Evolutionary conservation across 2,113 vertebrate species (phyloP).

Genomic region (Nothoprocta pentlandii): DNA sequence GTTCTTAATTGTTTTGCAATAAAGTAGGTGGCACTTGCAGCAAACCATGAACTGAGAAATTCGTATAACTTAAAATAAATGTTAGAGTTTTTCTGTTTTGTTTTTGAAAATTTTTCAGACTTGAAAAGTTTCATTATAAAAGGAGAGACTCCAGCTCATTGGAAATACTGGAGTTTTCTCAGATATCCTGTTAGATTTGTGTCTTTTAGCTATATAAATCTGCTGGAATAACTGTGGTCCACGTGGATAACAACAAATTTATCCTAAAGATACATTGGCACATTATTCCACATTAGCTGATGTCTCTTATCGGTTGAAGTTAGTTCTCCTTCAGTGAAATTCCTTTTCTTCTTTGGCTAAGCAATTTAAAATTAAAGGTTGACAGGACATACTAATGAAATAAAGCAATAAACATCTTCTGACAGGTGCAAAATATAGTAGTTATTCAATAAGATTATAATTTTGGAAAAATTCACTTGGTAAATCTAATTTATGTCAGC

Average conservation of each 20-base stretch:
- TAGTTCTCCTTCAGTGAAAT: not conserved
- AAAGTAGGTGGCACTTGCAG: not conserved
- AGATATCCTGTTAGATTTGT: not conserved
- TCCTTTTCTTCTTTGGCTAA: constrained; percentile 7
- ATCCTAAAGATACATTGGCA: not conserved
- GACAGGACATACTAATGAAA: constrained; percentile 68
- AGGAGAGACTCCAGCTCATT: not conserved
- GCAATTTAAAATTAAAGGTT: constrained; percentile 61
- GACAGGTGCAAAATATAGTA: constrained; percentile 51
- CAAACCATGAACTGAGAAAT: not conserved
- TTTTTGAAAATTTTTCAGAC: not conserved
- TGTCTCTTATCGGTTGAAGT: not conserved
- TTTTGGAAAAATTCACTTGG: constrained; percentile 51
- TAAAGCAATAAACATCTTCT: constrained; percentile 65
- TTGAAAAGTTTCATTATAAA: not conserved
- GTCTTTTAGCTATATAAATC: not conserved
- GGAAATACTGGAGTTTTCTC: not conserved
- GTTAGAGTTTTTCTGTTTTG: not conserved
- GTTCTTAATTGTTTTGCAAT: not conserved
- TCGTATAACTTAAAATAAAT: not conserved
- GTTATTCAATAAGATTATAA: constrained; percentile 47
- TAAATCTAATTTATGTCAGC: constrained; percentile 69
- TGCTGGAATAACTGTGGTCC: not conserved
- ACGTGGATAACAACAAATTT: not conserved
- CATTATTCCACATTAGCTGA: not conserved